Evolutionary conservation across 2,888 invertebrate species (phyloP).

Genomic region (Metacarcinus magister): DNA sequence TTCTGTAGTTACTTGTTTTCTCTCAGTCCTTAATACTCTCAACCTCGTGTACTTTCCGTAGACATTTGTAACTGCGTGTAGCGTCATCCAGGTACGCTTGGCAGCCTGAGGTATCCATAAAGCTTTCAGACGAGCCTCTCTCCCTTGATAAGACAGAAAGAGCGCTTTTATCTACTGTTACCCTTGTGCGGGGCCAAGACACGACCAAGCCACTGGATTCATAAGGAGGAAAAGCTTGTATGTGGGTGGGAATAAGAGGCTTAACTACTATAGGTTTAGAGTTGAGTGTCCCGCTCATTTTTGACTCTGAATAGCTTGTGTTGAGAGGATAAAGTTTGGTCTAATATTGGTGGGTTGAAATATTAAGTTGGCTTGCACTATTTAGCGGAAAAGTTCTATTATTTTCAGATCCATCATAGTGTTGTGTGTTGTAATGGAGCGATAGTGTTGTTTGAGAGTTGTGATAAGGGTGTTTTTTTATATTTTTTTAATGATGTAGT

Average conservation of each 20-base stretch:
- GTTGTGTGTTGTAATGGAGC: background rate
- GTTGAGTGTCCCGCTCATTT: background rate
- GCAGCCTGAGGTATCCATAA: conserved; percentile 18
- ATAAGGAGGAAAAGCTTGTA: background rate
- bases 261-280: background rate
- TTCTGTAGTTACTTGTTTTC: too few relatives aligned
- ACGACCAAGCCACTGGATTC: background rate
- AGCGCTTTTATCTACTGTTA: conserved; percentile 19
- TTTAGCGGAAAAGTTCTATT: background rate
- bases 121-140: conserved; percentile 28
- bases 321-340: background rate
- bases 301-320: background rate
- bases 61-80: background rate
- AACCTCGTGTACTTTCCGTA: background rate
- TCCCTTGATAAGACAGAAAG: conserved; percentile 28
- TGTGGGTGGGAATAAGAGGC: background rate
- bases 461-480: too few relatives aligned
- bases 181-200: background rate
- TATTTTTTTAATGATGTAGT: background rate
- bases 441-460: background rate
- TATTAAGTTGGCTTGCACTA: background rate
- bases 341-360: background rate
- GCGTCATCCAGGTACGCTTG: background rate
- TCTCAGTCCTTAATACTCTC: too few relatives aligned
- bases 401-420: background rate